Base-by-base conservation (phyloP, 2,797 vertebrate species). In the Lepus oiostolus region DNA sequence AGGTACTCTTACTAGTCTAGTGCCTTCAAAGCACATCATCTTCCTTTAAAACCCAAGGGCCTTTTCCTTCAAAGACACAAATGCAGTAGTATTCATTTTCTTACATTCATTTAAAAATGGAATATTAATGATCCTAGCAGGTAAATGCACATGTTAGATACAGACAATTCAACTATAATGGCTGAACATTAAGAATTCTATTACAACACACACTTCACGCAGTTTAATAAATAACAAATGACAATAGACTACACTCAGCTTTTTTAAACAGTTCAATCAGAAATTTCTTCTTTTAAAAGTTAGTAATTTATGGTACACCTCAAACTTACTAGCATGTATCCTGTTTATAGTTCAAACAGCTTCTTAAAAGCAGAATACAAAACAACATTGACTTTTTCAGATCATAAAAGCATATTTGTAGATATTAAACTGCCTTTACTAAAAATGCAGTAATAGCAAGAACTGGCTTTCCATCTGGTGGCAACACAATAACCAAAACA, bases 171-270 rank as follows among this genome's bases (percentile, higher is more conserved):
- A 98, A 96, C 96, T 96, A 97, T 95, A 0, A 88, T 84, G 94
- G 97, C 96, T 47, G 92, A 98, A 98, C 97, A 97, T 96, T 97
- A 96, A 97, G 97, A 96, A 97, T 81, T 97, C 97, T 97, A 97
- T 96, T 97, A 98, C 96, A 97, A 98, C 97, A 97, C 97, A 98
- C 96, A 97, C 97, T 93, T 93, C 97, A 98, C 96, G 97, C 70
- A 98, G 96, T 98, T 97, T 80, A 80, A 98, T 97, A 98, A 98
- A 98, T 97, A 98, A 98, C 98, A 98, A 98, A 98, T 98, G 98
- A 98, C 95, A 98, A 96, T 95, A 98, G 96, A 98, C 97, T 98
- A 98, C 94, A 98, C 96, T 95, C 67, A 32, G 96, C 67, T 85
- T 67, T 97, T 95, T 98, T 94, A 98, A 97, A 97, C 30, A 96